Conservation (phyloP, 2,113 vertebrate species). For the Entelurus aequoreus region DNA sequence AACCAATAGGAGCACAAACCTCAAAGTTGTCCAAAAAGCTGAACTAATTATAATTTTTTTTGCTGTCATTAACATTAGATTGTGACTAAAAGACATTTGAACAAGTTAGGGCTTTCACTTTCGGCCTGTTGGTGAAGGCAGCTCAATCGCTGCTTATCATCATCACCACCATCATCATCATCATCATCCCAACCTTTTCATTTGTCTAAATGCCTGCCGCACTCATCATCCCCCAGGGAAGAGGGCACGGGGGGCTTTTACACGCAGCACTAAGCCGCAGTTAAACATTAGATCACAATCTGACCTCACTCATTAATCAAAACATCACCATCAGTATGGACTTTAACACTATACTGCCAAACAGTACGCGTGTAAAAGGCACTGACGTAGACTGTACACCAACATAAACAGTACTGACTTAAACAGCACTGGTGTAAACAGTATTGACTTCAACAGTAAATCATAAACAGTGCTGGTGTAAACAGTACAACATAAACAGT, state of each 20-base stretch:
- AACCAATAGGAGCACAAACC: conserved; percentile 30
- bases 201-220: conserved; percentile 61
- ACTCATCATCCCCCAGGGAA: conserved; percentile 34
- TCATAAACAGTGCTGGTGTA: too few species aligned
- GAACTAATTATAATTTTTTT: too few species aligned
- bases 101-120: background rate
- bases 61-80: background rate
- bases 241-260: conserved; percentile 30
- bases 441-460: too few species aligned
- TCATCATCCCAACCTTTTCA: conserved; percentile 62
- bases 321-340: too few species aligned
- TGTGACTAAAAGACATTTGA: conserved; percentile 5
- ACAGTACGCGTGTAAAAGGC: too few species aligned
- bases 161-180: conserved; percentile 30
- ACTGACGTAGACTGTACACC: too few species aligned
- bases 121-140: conserved; percentile 22
- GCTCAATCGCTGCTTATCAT: conserved; percentile 22
- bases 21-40: background rate
- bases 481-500: too few species aligned
- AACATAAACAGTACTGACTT: too few species aligned
- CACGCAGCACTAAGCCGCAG: conserved; percentile 55
- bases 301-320: background rate
- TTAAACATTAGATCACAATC: conserved; percentile 29
- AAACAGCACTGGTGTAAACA: too few species aligned
- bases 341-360: too few species aligned